These are phyloP conservation scores for Drusus annulatus DNA, from an alignment of 1,140 invertebrate species.

Conservation along the genomic window DNA sequence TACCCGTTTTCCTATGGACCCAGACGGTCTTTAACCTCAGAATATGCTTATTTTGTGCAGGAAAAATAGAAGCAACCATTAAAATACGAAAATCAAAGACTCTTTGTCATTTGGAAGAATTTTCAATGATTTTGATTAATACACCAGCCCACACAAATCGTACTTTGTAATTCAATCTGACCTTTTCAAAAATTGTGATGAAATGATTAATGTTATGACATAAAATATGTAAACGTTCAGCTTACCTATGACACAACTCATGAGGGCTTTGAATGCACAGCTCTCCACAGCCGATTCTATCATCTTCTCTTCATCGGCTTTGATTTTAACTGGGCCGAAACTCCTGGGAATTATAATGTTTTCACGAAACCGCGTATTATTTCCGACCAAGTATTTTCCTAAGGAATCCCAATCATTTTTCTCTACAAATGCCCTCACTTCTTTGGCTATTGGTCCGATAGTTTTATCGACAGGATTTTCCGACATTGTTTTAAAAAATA, in stretches of 20 bases:
- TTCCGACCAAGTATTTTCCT: constrained; percentile 78
- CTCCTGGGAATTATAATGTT: constrained; percentile 87
- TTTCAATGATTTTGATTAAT: too few species aligned
- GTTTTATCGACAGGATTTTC: constrained; percentile 27
- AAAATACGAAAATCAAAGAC: too few species aligned
- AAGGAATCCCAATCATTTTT: constrained; percentile 73
- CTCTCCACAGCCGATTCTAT: constrained; percentile 92
- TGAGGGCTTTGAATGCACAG: constrained; percentile 90
- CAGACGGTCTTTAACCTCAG: too few species aligned
- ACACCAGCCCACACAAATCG: too few species aligned
- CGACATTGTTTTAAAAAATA: constrained; percentile 20
- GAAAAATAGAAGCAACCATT: too few species aligned
- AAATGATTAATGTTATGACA: too few species aligned
- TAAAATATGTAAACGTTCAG: too few species aligned
- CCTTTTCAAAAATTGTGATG: too few species aligned
- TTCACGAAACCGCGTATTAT: constrained; percentile 79
- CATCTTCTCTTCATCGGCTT: constrained; percentile 89
- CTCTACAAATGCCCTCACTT: constrained; percentile 67
- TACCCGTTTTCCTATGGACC: too few species aligned
- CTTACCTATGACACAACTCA: constrained; percentile 92
- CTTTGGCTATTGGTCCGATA: constrained; percentile 26
- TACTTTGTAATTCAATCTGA: too few species aligned
- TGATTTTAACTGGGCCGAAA: constrained; percentile 83
- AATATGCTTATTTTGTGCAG: too few species aligned
- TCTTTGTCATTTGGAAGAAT: too few species aligned